Evolutionary conservation across 1,140 invertebrate species (phyloP), one percentile per base, ranked within the genome.

Genomic region (Dendroctonus valens): DNA sequence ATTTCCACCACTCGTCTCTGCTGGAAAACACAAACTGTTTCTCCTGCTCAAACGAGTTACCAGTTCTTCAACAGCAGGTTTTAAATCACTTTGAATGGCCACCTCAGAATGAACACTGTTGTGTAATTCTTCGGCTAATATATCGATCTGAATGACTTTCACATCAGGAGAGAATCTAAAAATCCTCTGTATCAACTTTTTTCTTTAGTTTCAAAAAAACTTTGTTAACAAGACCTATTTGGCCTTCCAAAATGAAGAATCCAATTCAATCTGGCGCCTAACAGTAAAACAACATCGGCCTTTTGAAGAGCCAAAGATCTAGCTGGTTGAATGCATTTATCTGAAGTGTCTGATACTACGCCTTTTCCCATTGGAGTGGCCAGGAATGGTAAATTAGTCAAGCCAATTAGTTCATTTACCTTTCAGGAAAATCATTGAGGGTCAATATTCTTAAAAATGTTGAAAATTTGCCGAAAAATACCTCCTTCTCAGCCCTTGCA

Each of bases 291-390:
- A 0, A 95, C 89, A 79, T 98, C 96, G 15, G 94, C 91, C 69
- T 94, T n/a, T 70, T 90, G 87, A 26, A 98, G 80, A 9, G 93
- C 96, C 39, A 85, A n/a, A 0, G 96, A 96, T 65, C 96, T 84
- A 1, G 95, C 94, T 12, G 92, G 85, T 4, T 89, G 86, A 5
- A 97, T 90, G 79, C 91, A 94, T 62, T 86, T 83, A 2, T 79
- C 67, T 69, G 93, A 89, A 11, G 82, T 83, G 78, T 98, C 96
- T 0, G 93, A 82, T 7, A 97, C 86, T 3, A 97, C 92, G 42
- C 96, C 96, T 82, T 98, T 98, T n/a, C 86, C 96, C 94, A 98
- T 98, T 1, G 96, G 96, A 11, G 94, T 97, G 1, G 95, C 89
- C 39, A 98, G 80, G 78, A 97, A 96, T 6, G 96, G 96, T 12